Conservation (phyloP, 2,888 invertebrate species). For the Metopia argyrocephala region DNA sequence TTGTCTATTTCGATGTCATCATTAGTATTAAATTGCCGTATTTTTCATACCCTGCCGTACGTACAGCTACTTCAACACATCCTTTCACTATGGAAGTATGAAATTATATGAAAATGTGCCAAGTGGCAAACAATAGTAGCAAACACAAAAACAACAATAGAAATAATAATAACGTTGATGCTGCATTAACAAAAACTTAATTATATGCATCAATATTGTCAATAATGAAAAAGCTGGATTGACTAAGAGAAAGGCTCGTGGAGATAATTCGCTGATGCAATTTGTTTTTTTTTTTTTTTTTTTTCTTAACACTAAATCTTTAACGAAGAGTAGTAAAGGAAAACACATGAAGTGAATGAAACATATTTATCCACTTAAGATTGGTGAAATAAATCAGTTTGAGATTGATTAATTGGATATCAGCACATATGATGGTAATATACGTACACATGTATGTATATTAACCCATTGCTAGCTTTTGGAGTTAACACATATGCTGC, state of each 20-base stretch:
- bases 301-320: not conserved
- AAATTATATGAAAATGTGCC: not conserved
- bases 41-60: too few relatives aligned
- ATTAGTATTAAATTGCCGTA: too few relatives aligned
- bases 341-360: not conserved
- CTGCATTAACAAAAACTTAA: conserved; percentile 21
- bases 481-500: too few relatives aligned
- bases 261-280: too few relatives aligned
- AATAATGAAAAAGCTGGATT: not conserved
- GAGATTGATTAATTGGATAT: not conserved
- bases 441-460: too few relatives aligned
- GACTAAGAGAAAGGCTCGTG: too few relatives aligned
- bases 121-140: not conserved
- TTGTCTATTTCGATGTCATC: not conserved
- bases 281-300: too few relatives aligned
- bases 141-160: not conserved
- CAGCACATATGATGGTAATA: not conserved
- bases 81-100: not conserved
- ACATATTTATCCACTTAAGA: not conserved
- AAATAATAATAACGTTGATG: not conserved
- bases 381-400: not conserved
- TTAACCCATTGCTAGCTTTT: not conserved
- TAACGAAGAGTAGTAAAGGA: not conserved
- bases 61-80: too few relatives aligned
- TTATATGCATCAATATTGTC: conserved; percentile 34